Evolutionary conservation across 1,140 invertebrate genomes (phyloP).

Genomic region (Grapholita molesta): DNA sequence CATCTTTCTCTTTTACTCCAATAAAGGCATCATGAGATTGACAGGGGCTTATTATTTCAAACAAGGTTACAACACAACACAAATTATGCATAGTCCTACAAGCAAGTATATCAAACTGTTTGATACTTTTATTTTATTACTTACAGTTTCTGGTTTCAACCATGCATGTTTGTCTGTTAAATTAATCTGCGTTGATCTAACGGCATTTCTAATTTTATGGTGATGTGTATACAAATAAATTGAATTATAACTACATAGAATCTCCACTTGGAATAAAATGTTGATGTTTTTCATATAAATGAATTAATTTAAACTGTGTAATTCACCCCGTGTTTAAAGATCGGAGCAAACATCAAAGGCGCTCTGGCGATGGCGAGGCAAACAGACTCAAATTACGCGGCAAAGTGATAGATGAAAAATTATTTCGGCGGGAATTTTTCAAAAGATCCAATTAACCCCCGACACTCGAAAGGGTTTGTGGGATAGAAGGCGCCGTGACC

Average conservation of each 20-base stretch:
- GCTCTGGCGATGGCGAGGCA: conserved; percentile 25
- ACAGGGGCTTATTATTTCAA: no score
- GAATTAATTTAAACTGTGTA: conserved; percentile 2
- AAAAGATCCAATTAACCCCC: conserved; percentile 38
- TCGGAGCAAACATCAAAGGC: conserved; percentile 24
- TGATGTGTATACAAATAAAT: neutral
- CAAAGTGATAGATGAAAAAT: conserved; percentile 35
- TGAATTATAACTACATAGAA: neutral
- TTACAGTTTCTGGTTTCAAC: no score
- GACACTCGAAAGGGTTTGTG: conserved; percentile 30
- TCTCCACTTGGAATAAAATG: neutral
- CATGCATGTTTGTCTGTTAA: no score
- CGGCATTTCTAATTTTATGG: no score
- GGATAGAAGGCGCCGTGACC: conserved; percentile 29
- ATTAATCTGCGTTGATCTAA: no score
- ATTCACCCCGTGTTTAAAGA: conserved; percentile 1
- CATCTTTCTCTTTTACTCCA: no score
- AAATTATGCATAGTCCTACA: no score
- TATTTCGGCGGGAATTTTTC: conserved; percentile 26
- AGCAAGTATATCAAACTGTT: no score
- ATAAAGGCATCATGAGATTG: no score
- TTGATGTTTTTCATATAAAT: neutral
- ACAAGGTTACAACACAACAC: no score
- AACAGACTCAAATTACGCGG: conserved; percentile 31
- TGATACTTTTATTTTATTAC: no score